A percentile compares a stretch with the other conserved stretches of the same genome.
Conservation (phyloP, 2,888 invertebrate species). For the Eurytoma californica region DNA sequence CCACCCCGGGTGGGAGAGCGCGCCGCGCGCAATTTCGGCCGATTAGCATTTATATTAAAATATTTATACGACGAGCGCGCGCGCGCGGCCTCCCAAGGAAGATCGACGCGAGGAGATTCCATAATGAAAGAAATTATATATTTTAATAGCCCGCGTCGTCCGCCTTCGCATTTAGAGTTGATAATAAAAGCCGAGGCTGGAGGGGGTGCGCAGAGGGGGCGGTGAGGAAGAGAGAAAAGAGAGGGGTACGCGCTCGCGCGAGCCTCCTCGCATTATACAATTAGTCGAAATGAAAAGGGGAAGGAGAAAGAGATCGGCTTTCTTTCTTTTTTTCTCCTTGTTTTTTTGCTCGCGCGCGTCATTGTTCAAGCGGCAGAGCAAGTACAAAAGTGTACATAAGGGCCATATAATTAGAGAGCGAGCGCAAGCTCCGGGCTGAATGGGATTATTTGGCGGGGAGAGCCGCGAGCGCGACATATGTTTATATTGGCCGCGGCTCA, state of each 20-base stretch:
- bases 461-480: slow-evolving; percentile 38
- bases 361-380: slow-evolving; percentile 33
- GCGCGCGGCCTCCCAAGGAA: slow-evolving; percentile 1
- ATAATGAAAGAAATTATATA: slow-evolving; percentile 20
- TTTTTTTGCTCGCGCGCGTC: slow-evolving; percentile 16
- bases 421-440: background rate
- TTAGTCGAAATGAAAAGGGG: slow-evolving; percentile 12
- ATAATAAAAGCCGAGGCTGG: slow-evolving; percentile 2
- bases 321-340: background rate
- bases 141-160: slow-evolving; percentile 38
- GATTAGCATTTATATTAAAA: slow-evolving; percentile 72
- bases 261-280: slow-evolving; percentile 22
- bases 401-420: slow-evolving; percentile 42
- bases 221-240: background rate
- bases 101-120: slow-evolving; percentile 39
- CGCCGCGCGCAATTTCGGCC: slow-evolving; percentile 65
- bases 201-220: too few relatives aligned
- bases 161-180: slow-evolving; percentile 44
- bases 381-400: slow-evolving; percentile 49
- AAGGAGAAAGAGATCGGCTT: background rate
- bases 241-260: background rate
- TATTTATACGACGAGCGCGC: slow-evolving; percentile 62
- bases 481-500: slow-evolving; percentile 49
- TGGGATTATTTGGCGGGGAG: background rate
- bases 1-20: background rate